phyloP scores from a whole-genome alignment of 2,113 vertebrate genomes.

The Hemiscyllium ocellatum region DNA sequence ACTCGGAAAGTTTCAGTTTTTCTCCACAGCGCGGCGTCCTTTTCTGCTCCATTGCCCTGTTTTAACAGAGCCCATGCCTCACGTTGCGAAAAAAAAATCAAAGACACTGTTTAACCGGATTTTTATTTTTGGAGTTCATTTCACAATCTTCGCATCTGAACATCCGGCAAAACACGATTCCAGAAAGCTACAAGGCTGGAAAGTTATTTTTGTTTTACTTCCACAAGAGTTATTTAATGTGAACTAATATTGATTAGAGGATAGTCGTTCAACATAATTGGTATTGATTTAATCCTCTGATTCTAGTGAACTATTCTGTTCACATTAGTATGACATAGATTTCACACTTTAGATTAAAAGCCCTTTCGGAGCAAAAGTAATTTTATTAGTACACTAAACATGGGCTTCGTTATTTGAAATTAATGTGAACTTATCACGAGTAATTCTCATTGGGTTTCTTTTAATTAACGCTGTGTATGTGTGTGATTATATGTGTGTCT shows the following conservation, averaged over 20 bases:
- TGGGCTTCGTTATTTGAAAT: not conserved
- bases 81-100: not conserved
- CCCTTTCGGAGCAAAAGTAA: not conserved
- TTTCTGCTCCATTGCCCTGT: not conserved
- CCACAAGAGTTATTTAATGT: not conserved
- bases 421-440: not conserved
- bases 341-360: not conserved
- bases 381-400: not conserved
- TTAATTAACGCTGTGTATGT: not conserved
- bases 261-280: not conserved
- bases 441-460: not conserved
- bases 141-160: not conserved
- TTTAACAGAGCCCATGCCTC: not conserved
- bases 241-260: not conserved
- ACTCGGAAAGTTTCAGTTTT: not conserved
- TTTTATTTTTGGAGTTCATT: not conserved
- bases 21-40: constrained; percentile 8
- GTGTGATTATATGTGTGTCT: not conserved
- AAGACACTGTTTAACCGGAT: not conserved
- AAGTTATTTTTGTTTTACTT: not conserved
- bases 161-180: not conserved
- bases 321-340: not conserved
- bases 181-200: too few relatives aligned
- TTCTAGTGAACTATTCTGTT: not conserved
- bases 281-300: not conserved